These are phyloP conservation scores for Spodoptera littoralis DNA, from an alignment of 2,888 invertebrate species.

Conservation along the genomic window DNA sequence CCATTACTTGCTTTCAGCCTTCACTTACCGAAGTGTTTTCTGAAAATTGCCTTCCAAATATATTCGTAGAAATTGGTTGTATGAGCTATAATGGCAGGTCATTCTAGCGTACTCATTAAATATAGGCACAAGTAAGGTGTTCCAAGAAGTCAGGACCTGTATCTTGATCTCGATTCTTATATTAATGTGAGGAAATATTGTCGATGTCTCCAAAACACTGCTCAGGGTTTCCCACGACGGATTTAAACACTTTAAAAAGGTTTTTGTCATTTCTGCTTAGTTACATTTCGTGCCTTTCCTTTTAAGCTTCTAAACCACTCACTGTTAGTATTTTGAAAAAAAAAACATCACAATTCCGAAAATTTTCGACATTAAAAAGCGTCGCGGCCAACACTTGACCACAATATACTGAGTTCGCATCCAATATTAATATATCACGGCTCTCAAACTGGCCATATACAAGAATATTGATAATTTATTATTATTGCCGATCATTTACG, in stretches of 20 bases:
- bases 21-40: conserved; percentile 2
- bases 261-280: not conserved
- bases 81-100: too few relatives aligned
- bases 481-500: conserved; percentile 62
- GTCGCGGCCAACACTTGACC: conserved; percentile 8
- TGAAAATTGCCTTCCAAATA: conserved; percentile 12
- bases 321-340: conserved; percentile 6
- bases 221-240: not conserved
- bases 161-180: conserved; percentile 19
- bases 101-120: too few relatives aligned
- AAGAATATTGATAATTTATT: conserved; percentile 61
- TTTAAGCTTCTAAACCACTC: conserved; percentile 16
- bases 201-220: not conserved
- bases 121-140: too few relatives aligned
- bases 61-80: not conserved
- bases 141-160: conserved; percentile 1
- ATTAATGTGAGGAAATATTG: not conserved
- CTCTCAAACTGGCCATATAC: conserved; percentile 45
- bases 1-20: conserved; percentile 24
- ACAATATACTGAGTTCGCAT: conserved; percentile 18
- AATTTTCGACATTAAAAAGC: conserved; percentile 24
- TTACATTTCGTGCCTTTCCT: conserved; percentile 17
- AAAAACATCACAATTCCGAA: conserved; percentile 29
- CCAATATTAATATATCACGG: conserved; percentile 46
- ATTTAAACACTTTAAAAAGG: conserved; percentile 17